Evolutionary conservation across 2,113 vertebrate genomes (phyloP).

Genomic region (Hipposideros armiger): DNA sequence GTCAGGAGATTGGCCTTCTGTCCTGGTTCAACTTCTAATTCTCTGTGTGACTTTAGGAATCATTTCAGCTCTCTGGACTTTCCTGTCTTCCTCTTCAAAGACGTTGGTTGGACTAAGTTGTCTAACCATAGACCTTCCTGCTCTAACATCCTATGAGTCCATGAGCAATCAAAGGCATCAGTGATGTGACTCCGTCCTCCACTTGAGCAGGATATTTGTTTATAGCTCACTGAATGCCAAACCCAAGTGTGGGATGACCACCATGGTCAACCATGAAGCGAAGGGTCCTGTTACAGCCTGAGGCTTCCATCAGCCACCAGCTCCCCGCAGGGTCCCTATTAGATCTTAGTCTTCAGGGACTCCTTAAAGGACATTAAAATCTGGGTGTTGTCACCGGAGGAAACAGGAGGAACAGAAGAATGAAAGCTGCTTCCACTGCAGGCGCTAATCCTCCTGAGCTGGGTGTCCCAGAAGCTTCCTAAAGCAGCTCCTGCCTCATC

Average conservation of each 20-base stretch:
- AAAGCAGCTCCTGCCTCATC: background rate
- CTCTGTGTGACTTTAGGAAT: background rate
- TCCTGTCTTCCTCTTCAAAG: slow-evolving; percentile 6
- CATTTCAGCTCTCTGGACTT: background rate
- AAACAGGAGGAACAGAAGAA: background rate
- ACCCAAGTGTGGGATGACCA: background rate
- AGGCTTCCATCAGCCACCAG: background rate
- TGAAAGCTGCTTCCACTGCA: background rate
- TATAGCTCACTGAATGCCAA: background rate
- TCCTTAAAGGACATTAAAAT: background rate
- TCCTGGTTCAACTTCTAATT: background rate
- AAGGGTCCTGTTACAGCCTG: background rate
- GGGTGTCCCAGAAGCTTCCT: background rate
- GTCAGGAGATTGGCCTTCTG: background rate
- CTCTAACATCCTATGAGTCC: background rate
- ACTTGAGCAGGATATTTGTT: background rate
- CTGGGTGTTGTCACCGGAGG: background rate
- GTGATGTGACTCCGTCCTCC: background rate
- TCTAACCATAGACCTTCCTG: background rate
- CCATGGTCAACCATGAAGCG: background rate
- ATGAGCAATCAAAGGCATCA: background rate
- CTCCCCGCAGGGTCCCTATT: background rate
- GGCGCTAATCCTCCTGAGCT: background rate
- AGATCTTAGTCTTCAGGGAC: background rate
- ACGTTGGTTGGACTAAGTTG: background rate